A percentile compares a stretch with the other conserved stretches of the same genome.
phyloP scores from a whole-genome alignment of 37 sponge, comb jelly and placozoan species.

The Ephydatia muelleri region DNA sequence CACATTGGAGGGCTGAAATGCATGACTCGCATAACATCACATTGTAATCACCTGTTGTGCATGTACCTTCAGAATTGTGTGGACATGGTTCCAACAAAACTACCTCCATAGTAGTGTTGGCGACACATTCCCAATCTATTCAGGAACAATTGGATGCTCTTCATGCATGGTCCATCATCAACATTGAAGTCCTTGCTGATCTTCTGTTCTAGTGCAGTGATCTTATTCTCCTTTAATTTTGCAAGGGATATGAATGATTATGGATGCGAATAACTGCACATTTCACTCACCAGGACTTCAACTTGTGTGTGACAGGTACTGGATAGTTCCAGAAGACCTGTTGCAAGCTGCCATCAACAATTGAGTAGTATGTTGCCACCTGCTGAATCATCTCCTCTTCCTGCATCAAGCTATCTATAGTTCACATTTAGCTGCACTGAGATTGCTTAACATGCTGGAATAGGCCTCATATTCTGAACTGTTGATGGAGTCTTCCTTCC shows the following conservation, averaged over 20 bases:
- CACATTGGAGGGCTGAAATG: neutral
- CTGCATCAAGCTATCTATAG: no score
- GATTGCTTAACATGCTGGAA: no score
- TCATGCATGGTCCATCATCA: constrained; percentile 24
- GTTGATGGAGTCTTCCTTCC: no score
- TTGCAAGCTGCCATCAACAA: constrained; percentile 1
- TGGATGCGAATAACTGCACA: neutral
- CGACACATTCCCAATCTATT: constrained; percentile 7
- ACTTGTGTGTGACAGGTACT: neutral
- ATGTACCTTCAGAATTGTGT: constrained; percentile 48
- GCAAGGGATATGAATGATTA: neutral
- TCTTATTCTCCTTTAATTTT: constrained; percentile 3
- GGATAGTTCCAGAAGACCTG: neutral
- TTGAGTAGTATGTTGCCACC: no score
- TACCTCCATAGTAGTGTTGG: constrained; percentile 44
- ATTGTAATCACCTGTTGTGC: neutral
- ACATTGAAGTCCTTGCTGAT: neutral
- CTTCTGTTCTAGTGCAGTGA: neutral
- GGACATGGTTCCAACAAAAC: constrained; percentile 50
- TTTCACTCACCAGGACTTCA: neutral
- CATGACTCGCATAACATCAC: neutral
- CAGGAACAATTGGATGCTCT: constrained; percentile 5
- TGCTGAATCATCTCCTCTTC: no score
- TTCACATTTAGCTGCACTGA: no score
- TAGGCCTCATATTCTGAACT: no score